Evolutionary conservation across 2,888 invertebrate genomes (phyloP).

Genomic region (Petrolisthes manimaculis): DNA sequence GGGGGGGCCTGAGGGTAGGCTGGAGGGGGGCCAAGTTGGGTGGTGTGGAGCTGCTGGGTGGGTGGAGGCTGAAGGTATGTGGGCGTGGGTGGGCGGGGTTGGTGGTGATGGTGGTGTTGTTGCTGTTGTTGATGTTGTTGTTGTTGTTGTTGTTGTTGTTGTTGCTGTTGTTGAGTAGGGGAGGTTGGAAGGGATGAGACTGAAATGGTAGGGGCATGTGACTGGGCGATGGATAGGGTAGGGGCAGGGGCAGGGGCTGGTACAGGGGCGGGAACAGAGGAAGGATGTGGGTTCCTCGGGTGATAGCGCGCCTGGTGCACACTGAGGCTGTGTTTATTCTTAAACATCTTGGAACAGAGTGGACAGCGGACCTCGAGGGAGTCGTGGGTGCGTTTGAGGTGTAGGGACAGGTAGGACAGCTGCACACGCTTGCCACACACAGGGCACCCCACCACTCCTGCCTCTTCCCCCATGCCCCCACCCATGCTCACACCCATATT

Average conservation of each 20-base stretch:
- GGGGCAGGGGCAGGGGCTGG: slow-evolving; percentile 7
- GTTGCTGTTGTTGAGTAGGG: slow-evolving; percentile 11
- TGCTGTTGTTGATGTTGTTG: slow-evolving; percentile 20
- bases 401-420: slow-evolving; percentile 62
- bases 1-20: slow-evolving; percentile 48
- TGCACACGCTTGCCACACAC: slow-evolving; percentile 65
- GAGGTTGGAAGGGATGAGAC: slow-evolving; percentile 10
- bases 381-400: slow-evolving; percentile 64
- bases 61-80: slow-evolving; percentile 48
- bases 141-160: slow-evolving; percentile 14
- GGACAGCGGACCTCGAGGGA: slow-evolving; percentile 64
- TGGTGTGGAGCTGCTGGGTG: slow-evolving; percentile 45
- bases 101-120: slow-evolving; percentile 34
- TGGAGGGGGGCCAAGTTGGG: slow-evolving; percentile 42
- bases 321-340: slow-evolving; percentile 65
- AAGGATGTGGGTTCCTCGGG: slow-evolving; percentile 45
- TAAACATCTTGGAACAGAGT: slow-evolving; percentile 64
- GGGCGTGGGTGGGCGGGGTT: slow-evolving; percentile 44
- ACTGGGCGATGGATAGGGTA: background rate
- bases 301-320: slow-evolving; percentile 65
- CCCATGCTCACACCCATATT: slow-evolving; percentile 32
- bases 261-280: background rate
- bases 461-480: slow-evolving; percentile 52
- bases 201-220: background rate
- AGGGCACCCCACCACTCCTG: slow-evolving; percentile 58